Conservation (phyloP, 2,888 invertebrate genomes). For the Apantesis nais region DNA sequence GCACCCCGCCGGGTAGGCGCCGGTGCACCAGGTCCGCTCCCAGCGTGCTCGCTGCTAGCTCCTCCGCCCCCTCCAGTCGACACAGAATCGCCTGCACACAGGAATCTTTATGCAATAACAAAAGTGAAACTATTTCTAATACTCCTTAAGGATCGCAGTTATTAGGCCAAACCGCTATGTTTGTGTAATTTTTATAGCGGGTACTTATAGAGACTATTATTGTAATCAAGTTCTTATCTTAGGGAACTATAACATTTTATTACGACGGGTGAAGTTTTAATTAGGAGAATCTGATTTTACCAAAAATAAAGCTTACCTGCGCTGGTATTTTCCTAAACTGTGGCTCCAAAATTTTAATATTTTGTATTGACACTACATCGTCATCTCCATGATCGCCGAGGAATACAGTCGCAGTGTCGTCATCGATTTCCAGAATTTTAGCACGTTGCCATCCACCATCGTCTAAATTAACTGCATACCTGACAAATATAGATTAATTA, state of each 20-base stretch:
- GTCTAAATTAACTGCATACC: conserved; percentile 79
- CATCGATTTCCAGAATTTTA: conserved; percentile 83
- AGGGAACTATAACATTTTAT: background rate
- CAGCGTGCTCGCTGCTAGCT: conserved; percentile 72
- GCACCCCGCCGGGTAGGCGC: conserved; percentile 80
- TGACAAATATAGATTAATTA: conserved; percentile 32
- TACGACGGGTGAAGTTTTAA: background rate
- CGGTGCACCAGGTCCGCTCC: conserved; percentile 66
- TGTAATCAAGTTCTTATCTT: background rate
- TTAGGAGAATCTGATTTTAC: background rate
- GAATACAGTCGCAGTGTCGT: conserved; percentile 84
- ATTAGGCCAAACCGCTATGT: no score
- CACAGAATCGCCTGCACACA: conserved; percentile 87
- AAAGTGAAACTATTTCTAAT: background rate
- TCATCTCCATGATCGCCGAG: conserved; percentile 92
- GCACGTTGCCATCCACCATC: conserved; percentile 84
- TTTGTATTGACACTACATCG: conserved; percentile 80
- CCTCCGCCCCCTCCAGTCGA: conserved; percentile 89
- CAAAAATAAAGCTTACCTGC: conserved; percentile 81
- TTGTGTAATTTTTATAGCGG: no score
- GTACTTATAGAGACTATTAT: background rate
- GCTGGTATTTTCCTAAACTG: conserved; percentile 88
- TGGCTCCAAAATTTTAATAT: conserved; percentile 87
- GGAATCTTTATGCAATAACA: background rate
- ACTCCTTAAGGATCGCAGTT: background rate